Base-by-base conservation (phyloP, 1,140 invertebrate genomes). In the Lethrus apterus region DNA sequence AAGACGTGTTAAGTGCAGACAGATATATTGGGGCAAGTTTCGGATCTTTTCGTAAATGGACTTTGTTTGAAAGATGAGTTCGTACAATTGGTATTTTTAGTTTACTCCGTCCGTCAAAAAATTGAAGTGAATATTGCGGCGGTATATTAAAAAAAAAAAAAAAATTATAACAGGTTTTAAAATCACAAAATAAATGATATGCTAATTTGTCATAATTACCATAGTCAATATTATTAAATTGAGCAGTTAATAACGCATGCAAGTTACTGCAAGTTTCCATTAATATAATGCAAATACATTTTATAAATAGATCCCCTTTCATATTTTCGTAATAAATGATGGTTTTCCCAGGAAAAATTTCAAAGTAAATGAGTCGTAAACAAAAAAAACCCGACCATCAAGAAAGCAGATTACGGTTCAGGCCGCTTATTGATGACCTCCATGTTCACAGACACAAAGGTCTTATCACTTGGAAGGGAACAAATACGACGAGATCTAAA, bases 391-490 rank as follows among this genome's bases (percentile, higher is more conserved):
- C 48, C 53, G 54, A 52, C 52, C 56, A 57, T 56, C 56, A 58
- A 51, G 56, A 58, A 54, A 60, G 56, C 51, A 58, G 56, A 58
- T 58, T 56, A 60, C 52, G 46, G 55, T 59, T 59, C 55, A 57
- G 52, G 50, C 41, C 43, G 46, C 35, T 56, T 62, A 62, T 64
- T 57, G 60, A 64, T 62, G 60, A 58, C 57, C 60, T 55, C 53
- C 54, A 59, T 59, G 59, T 54, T 59, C 50, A 59, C 51, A 60
- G 58, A 63, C 60, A 62, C 59, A 62, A 62, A 60, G 54, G 60
- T 57, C 60, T 64, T 64, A 64, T 64, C 62, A 60, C 48, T 52
- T 34, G 59, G 54, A 62, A 60, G 40, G 56, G 54, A 60, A 53
- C 54, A 58, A 60, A 60, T 56, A 50, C 48, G 38, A 32, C 44